Evolutionary conservation across 92 coral and sea anemone species (phyloP), one percentile per base, ranked within the genome.

Genomic region (Palythoa heliodiscus): DNA sequence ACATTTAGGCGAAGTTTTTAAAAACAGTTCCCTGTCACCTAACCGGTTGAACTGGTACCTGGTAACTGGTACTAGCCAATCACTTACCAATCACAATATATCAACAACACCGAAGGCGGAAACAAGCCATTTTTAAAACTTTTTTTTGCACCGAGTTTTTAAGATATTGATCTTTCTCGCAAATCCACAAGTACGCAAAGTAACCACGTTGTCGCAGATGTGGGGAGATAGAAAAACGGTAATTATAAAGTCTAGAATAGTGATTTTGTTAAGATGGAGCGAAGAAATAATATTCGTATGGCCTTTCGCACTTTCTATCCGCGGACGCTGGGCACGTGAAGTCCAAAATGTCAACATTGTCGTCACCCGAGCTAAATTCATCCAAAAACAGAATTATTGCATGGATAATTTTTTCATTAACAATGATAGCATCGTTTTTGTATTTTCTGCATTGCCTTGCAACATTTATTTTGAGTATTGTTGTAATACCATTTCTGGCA

Each of bases 401-500:
- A 9, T 50, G 71, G 61, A 48, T 47, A 15, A 69, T 69, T 57
- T 38, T 50, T 24, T 53, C 77, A 82, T 76, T 82, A 52, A 57
- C 58, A 37, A 57, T 88, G 80, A n/a, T 82, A n/a, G 82, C 83
- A 63, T 38, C 80, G 61, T 54, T 50, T 11, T 35, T 82, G 12
- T 76, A 86, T 81, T 71, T 39, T 73, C 78, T 93, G 47, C 91
- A 91, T 78, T 90, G 90, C 39, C 23, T 91, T 38, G 54, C 86
- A 17, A 88, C 94, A 15, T 90, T 86, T 4, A 52, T 89, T 29
- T 87, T 75, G n/a, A 77, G 88, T 70, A 61, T 89, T 76, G 73
- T 88, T 22, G 89, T 87, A 15, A 80, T 89, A 37, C 99, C 98
- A 24, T 73, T 89, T 52, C 67, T 97, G 20, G 61, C 89, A 54